A percentile compares a stretch with the other conserved stretches of the same genome.
Conservation (phyloP, 1,140 invertebrate species). For the Brachionus calyciflorus region DNA sequence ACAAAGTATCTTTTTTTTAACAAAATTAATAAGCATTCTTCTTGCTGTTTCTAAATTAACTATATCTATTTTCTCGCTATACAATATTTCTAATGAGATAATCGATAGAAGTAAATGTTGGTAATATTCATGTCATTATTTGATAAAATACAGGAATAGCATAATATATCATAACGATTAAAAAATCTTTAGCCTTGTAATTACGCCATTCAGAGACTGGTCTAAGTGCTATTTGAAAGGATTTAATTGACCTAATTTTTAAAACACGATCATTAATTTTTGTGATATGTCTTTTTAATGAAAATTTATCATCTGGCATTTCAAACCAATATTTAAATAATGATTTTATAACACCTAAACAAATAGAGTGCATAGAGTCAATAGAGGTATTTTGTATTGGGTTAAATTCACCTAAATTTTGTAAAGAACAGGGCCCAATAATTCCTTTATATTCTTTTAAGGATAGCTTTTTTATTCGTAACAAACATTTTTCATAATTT, state of each 20-base stretch:
- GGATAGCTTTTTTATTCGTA: too few species aligned
- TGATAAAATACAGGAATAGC: not conserved
- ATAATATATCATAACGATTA: not conserved
- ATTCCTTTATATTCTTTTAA: not conserved
- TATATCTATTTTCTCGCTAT: not conserved
- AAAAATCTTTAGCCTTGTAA: not conserved
- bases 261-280: not conserved
- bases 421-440: not conserved
- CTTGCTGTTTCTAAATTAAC: too few species aligned
- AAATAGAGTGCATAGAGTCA: not conserved
- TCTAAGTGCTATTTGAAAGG: not conserved
- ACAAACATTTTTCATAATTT: too few species aligned
- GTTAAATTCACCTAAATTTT: not conserved
- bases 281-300: not conserved
- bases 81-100: not conserved
- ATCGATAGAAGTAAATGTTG: not conserved
- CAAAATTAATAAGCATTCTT: too few species aligned
- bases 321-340: slow-evolving; percentile 28
- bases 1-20: too few species aligned
- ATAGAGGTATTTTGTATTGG: not conserved
- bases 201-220: not conserved
- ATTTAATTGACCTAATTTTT: not conserved
- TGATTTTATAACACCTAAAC: not conserved
- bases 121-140: not conserved
- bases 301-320: not conserved